Conservation (phyloP, 1,140 invertebrate species). For the Ostrea denselamellosa region DNA sequence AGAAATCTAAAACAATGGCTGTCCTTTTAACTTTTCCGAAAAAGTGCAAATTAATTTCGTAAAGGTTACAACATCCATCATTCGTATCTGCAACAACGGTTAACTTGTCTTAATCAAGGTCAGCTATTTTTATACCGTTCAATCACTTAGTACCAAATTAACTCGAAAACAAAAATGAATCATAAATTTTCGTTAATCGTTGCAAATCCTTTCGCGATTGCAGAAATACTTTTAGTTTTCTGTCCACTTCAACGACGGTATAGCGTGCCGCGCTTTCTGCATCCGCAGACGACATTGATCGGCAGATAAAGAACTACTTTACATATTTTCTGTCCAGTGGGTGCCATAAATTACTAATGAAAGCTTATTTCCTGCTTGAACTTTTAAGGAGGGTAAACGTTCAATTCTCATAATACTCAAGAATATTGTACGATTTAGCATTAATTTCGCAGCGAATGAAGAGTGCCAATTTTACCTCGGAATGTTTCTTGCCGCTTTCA, state of each 20-base stretch:
- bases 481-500: background rate
- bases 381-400: conserved; percentile 11
- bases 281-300: conserved; percentile 21
- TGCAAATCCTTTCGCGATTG: background rate
- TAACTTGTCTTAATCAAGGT: no score
- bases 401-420: conserved; percentile 2
- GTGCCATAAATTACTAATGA: conserved; percentile 29
- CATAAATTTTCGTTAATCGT: background rate
- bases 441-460: background rate
- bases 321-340: background rate
- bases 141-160: no score
- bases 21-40: no score
- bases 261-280: background rate
- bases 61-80: no score
- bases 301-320: background rate
- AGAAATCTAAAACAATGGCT: no score
- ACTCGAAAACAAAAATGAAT: background rate
- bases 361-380: conserved; percentile 22
- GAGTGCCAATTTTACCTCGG: background rate
- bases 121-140: no score
- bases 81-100: no score
- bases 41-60: no score
- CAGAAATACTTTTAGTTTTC: background rate
- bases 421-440: background rate
- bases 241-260: background rate